phyloP scores from a whole-genome alignment of 2,113 vertebrate genomes.

The Rattus rattus region DNA sequence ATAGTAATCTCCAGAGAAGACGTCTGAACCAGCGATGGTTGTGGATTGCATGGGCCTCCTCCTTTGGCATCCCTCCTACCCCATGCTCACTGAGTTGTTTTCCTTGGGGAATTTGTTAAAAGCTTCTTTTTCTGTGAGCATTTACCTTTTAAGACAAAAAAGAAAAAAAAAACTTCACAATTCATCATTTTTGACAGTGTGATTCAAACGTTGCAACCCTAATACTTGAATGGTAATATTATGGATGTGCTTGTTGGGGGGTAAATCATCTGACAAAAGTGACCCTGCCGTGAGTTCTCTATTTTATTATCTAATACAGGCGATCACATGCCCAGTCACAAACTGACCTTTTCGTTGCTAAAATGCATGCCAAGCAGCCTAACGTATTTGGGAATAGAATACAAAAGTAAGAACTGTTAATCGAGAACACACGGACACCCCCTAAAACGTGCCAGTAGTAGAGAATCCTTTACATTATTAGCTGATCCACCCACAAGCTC shows the following conservation, averaged over 20 bases:
- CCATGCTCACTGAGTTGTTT: background rate
- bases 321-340: background rate
- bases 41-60: background rate
- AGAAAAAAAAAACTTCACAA: slow-evolving; percentile 1
- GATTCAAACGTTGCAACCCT: background rate
- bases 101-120: slow-evolving; percentile 41
- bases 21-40: background rate
- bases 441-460: background rate
- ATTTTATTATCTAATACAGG: background rate
- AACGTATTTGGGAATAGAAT: slow-evolving; percentile 22
- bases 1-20: background rate
- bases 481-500: background rate
- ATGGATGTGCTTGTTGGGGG: background rate
- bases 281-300: background rate
- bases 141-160: slow-evolving; percentile 33
- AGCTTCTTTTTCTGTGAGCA: slow-evolving; percentile 15
- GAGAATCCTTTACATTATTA: slow-evolving; percentile 18
- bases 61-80: background rate
- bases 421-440: background rate
- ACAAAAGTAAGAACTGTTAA: background rate
- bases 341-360: slow-evolving; percentile 4
- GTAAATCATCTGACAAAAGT: slow-evolving; percentile 7
- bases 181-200: background rate
- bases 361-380: background rate
- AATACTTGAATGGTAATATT: background rate